phyloP scores from a whole-genome alignment of 53 echinoderm and acorn worm genomes.

The Holothuria leucospilota region DNA sequence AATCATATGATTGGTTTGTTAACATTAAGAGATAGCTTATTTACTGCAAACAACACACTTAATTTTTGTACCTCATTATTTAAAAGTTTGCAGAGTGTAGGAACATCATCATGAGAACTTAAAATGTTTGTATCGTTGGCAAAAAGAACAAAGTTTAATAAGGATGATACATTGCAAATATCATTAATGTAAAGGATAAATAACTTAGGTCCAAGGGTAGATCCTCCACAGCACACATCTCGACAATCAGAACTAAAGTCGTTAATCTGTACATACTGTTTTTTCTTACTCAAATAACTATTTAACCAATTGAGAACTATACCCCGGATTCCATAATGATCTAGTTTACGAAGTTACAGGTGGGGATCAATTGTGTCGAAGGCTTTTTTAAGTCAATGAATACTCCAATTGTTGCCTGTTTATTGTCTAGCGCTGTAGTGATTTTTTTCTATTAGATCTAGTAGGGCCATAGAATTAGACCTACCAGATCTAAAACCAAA shows the following conservation, averaged over 20 bases:
- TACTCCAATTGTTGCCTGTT: no score
- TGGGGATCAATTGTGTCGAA: slow-evolving; percentile 11
- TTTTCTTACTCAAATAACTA: background rate
- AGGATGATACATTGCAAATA: background rate
- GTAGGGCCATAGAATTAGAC: no score
- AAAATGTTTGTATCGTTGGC: no score
- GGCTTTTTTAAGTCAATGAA: background rate
- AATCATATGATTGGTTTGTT: background rate
- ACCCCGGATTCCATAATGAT: slow-evolving; percentile 19
- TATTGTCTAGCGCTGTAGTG: no score
- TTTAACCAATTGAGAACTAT: background rate
- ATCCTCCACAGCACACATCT: slow-evolving; percentile 2
- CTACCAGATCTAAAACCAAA: no score
- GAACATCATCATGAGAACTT: no score
- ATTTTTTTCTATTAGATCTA: no score
- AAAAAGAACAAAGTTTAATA: no score
- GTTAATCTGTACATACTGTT: slow-evolving; percentile 12
- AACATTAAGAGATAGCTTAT: background rate
- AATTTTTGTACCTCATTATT: background rate
- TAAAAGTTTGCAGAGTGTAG: background rate
- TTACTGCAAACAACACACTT: background rate
- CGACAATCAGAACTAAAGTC: background rate
- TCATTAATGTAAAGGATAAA: background rate
- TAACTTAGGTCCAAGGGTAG: slow-evolving; percentile 1
- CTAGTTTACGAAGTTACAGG: background rate